These are phyloP conservation scores for Chloroclystis v-ata DNA, from an alignment of 2,888 invertebrate species.

Conservation along the genomic window DNA sequence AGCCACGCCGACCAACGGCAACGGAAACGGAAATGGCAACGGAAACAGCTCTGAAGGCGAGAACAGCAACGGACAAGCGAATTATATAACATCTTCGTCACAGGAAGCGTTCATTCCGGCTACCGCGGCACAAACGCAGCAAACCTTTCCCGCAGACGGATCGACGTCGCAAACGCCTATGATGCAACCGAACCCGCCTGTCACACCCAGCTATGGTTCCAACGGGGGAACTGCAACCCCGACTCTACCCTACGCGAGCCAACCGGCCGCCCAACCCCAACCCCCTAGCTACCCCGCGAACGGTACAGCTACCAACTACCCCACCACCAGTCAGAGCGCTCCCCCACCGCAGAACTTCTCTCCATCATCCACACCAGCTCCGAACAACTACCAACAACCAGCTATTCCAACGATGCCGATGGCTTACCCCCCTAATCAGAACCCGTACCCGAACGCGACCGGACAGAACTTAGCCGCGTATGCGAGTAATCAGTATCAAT, in stretches of 20 bases:
- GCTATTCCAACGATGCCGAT: constrained; percentile 58
- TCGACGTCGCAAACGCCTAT: constrained; percentile 48
- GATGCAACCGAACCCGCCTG: constrained; percentile 45
- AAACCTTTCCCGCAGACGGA: constrained; percentile 46
- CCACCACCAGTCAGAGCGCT: constrained; percentile 49
- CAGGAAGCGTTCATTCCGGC: constrained; percentile 57
- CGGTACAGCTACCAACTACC: constrained; percentile 50
- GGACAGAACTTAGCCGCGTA: constrained; percentile 72
- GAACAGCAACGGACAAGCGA: constrained; percentile 53
- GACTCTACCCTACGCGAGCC: constrained; percentile 35
- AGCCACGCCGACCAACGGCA: constrained; percentile 48
- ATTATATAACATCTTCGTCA: constrained; percentile 67
- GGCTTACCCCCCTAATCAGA: constrained; percentile 56
- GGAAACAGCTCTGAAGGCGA: constrained; percentile 52
- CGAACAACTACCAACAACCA: constrained; percentile 50
- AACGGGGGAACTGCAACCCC: constrained; percentile 39
- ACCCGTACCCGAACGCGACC: constrained; percentile 69
- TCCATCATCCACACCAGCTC: constrained; percentile 63
- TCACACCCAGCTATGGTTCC: constrained; percentile 47
- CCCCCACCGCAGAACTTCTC: constrained; percentile 59
- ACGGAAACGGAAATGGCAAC: constrained; percentile 50
- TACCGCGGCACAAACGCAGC: constrained; percentile 43
- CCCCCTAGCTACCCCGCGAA: constrained; percentile 55
- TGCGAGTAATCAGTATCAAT: constrained; percentile 68
- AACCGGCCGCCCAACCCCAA: constrained; percentile 50